Evolutionary conservation across 2,888 invertebrate genomes (phyloP).

Genomic region (Camptogramma bilineatum): DNA sequence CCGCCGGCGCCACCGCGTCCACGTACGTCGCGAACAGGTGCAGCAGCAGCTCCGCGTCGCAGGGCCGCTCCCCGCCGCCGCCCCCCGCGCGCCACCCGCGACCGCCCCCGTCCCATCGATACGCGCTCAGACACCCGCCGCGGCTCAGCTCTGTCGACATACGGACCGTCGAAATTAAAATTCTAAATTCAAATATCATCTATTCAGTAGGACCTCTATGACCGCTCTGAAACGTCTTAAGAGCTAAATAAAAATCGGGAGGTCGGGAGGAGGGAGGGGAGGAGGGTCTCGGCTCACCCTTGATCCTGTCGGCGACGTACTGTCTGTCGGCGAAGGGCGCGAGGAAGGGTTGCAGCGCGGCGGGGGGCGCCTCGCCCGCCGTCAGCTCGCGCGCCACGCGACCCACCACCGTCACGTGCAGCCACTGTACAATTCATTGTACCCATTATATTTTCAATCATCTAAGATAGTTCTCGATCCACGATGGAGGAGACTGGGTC

Average conservation of each 20-base stretch:
- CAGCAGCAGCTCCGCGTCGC: slow-evolving; percentile 95
- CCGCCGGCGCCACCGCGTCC: slow-evolving; percentile 88
- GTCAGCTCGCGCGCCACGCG: slow-evolving; percentile 91
- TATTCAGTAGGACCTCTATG: too few species aligned
- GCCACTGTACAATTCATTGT: slow-evolving; percentile 87
- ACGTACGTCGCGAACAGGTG: slow-evolving; percentile 94
- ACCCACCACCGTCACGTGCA: slow-evolving; percentile 92
- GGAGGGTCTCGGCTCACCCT: slow-evolving; percentile 73
- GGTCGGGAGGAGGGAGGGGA: background rate
- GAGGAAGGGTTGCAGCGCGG: slow-evolving; percentile 91
- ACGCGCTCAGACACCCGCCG: slow-evolving; percentile 95
- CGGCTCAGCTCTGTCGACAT: slow-evolving; percentile 87
- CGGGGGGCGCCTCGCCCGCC: slow-evolving; percentile 85
- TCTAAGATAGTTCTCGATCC: background rate
- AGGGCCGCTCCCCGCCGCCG: slow-evolving; percentile 91
- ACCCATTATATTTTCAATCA: background rate
- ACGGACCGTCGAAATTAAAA: background rate
- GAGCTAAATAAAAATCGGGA: too few species aligned
- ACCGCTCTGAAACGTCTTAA: too few species aligned
- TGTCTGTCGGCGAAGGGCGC: slow-evolving; percentile 94
- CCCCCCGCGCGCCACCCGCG: slow-evolving; percentile 94
- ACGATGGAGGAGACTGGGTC: slow-evolving; percentile 45
- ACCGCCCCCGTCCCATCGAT: slow-evolving; percentile 94
- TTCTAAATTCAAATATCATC: too few species aligned
- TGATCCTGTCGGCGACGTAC: slow-evolving; percentile 92